Base-by-base conservation (phyloP, 2,113 vertebrate genomes). In the Callospermophilus lateralis region DNA sequence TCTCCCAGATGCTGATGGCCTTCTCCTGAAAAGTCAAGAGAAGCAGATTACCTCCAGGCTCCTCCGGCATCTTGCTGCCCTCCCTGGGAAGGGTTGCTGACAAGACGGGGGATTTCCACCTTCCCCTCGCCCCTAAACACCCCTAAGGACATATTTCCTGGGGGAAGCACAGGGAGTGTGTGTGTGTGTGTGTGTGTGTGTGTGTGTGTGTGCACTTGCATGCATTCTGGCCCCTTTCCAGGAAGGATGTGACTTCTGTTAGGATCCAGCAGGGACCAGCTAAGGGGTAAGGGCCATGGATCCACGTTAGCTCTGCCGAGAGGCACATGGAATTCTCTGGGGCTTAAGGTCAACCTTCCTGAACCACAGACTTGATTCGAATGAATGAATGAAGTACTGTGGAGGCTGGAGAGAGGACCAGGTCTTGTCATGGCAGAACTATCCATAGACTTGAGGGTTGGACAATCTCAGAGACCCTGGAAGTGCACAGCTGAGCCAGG, bases 1-100 rank as follows among this genome's bases (percentile, higher is more conserved):
- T 99, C 97, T 99, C 99, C 99, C 99, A 99, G 97, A 99, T 99
- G 98, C 99, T 99, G 80, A 99, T 99, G 89, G 99, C 99, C 98
- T 99, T 99, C 83, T 99, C 99, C 99, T 99, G 95, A 6, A 73
- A 93, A 17, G 48, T 10, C 9, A 63, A 97, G 37, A 93, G 48
- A 39, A 79, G 37, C 8, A 0, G 22, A 42, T 98, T 94, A 98
- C 3, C 70, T 67, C 45, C 6, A 26, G 30, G 32, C 39, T n/a
- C 89, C 70, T 72, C 87, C 87, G n/a, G 63, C 11, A 87, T 3
- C 34, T 84, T 13, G 63, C 58, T 1, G 55, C 53, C 67, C 45
- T 91, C 63, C 0, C 45, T 45, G 22, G 37, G 2, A 5, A 55
- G 51, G 58, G 79, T 11, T 37, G 26, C 30, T 16, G n/a, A 61